These are phyloP conservation scores for Drosophila kokeensis DNA, from an alignment of 2,888 invertebrate genomes.

Conservation along the genomic window DNA sequence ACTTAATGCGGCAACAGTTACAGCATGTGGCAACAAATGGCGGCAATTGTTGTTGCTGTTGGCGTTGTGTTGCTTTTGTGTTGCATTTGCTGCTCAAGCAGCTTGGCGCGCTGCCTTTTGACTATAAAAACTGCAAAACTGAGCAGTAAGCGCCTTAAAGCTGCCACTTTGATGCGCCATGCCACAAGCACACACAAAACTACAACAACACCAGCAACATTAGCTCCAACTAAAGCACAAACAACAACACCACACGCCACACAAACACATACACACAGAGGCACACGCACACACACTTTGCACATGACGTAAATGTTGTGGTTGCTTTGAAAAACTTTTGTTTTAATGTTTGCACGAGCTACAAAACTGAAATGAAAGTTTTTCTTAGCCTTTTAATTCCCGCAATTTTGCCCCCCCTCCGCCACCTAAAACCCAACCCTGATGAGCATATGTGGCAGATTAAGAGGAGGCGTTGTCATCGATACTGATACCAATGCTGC, in stretches of 20 bases:
- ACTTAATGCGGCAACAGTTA: slow-evolving; percentile 78
- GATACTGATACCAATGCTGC: slow-evolving; percentile 11
- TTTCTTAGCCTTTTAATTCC: slow-evolving; percentile 42
- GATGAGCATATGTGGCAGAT: not conserved
- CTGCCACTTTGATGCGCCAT: slow-evolving; percentile 58
- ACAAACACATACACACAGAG: slow-evolving; percentile 4
- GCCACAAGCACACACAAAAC: slow-evolving; percentile 9
- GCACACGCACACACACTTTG: slow-evolving; percentile 52
- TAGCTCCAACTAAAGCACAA: slow-evolving; percentile 36
- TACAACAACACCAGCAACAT: slow-evolving; percentile 41
- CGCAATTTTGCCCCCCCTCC: not conserved
- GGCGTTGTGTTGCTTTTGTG: slow-evolving; percentile 40
- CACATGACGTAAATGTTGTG: slow-evolving; percentile 73
- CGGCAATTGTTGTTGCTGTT: slow-evolving; percentile 45
- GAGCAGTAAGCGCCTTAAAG: slow-evolving; percentile 66
- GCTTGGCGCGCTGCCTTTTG: slow-evolving; percentile 73
- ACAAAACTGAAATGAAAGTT: slow-evolving; percentile 50
- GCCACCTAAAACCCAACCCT: not conserved
- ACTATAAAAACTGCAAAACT: slow-evolving; percentile 66
- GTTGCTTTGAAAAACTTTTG: slow-evolving; percentile 76
- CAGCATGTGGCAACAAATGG: slow-evolving; percentile 78
- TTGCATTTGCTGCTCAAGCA: slow-evolving; percentile 55
- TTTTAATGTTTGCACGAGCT: slow-evolving; percentile 62
- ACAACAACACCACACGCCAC: slow-evolving; percentile 14
- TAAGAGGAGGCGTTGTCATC: slow-evolving; percentile 16